Percentiles rank a stretch among this genome's conserved stretches.
Conservation (phyloP, 1,140 invertebrate species). For the Drosophila burlai region DNA sequence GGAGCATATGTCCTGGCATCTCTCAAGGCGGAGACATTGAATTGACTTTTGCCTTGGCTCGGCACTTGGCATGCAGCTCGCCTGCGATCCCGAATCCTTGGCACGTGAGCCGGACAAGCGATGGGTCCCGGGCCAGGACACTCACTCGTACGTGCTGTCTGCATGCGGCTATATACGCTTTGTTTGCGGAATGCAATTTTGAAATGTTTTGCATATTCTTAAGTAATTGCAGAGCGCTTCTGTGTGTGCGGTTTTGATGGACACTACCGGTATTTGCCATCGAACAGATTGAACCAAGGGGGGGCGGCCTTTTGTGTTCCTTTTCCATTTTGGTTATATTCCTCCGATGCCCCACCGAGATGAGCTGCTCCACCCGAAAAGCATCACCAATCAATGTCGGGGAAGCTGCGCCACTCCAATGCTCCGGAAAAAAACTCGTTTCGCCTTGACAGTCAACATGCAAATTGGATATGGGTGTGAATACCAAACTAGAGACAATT, state of each 20-base stretch:
- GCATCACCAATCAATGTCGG: conserved; percentile 65
- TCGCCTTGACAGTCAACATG: conserved; percentile 58
- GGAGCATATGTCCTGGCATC: conserved; percentile 43
- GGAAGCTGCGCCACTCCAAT: conserved; percentile 4
- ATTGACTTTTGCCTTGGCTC: conserved; percentile 50
- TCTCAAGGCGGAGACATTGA: conserved; percentile 51
- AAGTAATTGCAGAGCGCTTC: conserved; percentile 67
- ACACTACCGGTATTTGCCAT: conserved; percentile 22
- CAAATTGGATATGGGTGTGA: conserved; percentile 68
- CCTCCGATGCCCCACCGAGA: conserved; percentile 1
- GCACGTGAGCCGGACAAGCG: conserved; percentile 50
- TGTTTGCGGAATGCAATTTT: conserved; percentile 70
- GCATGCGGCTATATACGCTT: conserved; percentile 28
- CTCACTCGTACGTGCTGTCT: conserved; percentile 24
- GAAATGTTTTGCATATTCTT: conserved; percentile 73
- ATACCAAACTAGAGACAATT: conserved; percentile 69
- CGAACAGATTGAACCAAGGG: conserved; percentile 45
- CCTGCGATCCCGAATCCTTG: conserved; percentile 40
- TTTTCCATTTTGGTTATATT: conserved; percentile 12
- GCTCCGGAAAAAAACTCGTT: conserved; percentile 42
- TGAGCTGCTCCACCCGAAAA: conserved; percentile 14
- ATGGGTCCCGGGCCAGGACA: conserved; percentile 22
- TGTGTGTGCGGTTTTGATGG: conserved; percentile 34
- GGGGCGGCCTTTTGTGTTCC: conserved; percentile 11
- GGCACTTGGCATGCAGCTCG: conserved; percentile 40